Percentiles rank a stretch among this genome's conserved stretches.
Evolutionary conservation across 35 echinoderm and acorn worm species (phyloP).

Genomic region (Anneissia japonica): DNA sequence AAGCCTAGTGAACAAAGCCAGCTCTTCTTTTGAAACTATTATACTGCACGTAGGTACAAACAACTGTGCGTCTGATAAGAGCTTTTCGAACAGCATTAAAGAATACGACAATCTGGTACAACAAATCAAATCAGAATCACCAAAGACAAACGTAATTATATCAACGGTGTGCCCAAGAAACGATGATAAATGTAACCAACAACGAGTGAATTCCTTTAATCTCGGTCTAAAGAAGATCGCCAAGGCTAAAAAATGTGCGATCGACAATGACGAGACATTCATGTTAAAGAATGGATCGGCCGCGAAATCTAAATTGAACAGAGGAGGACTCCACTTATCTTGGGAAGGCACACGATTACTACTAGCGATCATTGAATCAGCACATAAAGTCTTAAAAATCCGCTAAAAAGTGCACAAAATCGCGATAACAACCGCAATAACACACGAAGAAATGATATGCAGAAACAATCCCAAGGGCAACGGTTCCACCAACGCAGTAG

Average conservation of each 20-base stretch:
- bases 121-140: not conserved
- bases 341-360: slow-evolving; percentile 8
- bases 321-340: slow-evolving; percentile 10
- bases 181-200: not conserved
- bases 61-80: not conserved
- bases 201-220: slow-evolving; percentile 8
- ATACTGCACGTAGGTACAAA: slow-evolving; percentile 35
- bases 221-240: not conserved
- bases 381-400: not conserved
- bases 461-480: not conserved
- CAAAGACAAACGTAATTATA: not conserved
- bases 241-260: slow-evolving; percentile 5
- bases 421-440: not conserved
- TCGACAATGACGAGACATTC: slow-evolving; percentile 38
- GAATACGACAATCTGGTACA: not conserved
- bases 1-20: too few relatives aligned
- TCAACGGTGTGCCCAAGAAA: slow-evolving; percentile 19
- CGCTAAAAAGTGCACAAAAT: not conserved
- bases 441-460: not conserved
- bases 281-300: slow-evolving; percentile 13
- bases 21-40: not conserved
- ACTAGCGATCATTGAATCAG: slow-evolving; percentile 13
- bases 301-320: not conserved
- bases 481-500: not conserved
- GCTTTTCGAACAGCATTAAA: not conserved